A percentile compares a stretch with the other conserved stretches of the same genome.
Evolutionary conservation across 2,888 invertebrate genomes (phyloP).

Genomic region (Leptopilina myrica): DNA sequence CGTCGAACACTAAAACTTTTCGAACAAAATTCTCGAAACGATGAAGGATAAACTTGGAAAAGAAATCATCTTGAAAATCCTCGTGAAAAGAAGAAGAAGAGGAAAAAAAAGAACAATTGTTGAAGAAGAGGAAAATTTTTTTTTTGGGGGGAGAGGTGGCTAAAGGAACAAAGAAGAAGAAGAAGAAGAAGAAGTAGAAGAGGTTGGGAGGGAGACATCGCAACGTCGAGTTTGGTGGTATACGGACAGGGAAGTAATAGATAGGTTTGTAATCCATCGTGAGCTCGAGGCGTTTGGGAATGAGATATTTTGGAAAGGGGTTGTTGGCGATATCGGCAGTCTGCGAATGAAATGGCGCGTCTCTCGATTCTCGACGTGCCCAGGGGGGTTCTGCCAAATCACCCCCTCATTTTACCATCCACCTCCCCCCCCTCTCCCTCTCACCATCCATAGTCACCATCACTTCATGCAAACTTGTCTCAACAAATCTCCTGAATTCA

Average conservation of each 20-base stretch:
- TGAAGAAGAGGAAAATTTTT: conserved; percentile 29
- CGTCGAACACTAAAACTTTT: not conserved
- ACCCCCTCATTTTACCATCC: conserved; percentile 55
- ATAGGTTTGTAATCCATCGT: conserved; percentile 77
- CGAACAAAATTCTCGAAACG: not conserved
- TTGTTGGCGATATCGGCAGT: conserved; percentile 74
- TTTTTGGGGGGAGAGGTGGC: conserved; percentile 17
- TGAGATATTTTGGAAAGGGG: conserved; percentile 75
- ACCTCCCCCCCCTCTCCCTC: conserved; percentile 57
- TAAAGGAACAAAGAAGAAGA: conserved; percentile 40
- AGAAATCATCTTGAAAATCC: conserved; percentile 46
- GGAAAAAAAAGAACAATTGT: conserved; percentile 42
- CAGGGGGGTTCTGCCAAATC: conserved; percentile 72
- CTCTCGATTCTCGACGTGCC: conserved; percentile 73
- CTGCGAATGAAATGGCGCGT: conserved; percentile 75
- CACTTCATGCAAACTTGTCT: conserved; percentile 61
- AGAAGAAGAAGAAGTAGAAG: no score
- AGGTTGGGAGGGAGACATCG: conserved; percentile 44
- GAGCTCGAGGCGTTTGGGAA: conserved; percentile 75
- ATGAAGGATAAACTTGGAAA: conserved; percentile 30
- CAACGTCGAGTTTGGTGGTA: conserved; percentile 60
- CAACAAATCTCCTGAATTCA: conserved; percentile 58
- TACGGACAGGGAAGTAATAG: conserved; percentile 75
- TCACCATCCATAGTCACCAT: conserved; percentile 49
- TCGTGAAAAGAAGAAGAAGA: not conserved